Evolutionary conservation across 2,113 vertebrate species (phyloP), one percentile per base, ranked within the genome.

Genomic region (Petroica traversi): DNA sequence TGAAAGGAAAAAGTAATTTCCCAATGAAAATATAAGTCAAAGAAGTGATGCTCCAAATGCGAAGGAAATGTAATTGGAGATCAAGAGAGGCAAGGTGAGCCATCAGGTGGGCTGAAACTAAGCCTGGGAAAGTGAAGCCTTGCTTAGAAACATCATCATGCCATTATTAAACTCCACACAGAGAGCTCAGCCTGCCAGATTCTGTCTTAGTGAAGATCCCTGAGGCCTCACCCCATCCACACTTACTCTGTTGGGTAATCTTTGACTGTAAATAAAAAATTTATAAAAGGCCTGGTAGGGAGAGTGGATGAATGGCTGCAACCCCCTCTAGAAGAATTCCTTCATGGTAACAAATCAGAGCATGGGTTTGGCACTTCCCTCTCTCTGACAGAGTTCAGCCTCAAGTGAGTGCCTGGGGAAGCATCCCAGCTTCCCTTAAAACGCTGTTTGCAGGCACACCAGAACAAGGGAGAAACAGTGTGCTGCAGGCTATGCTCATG

Each of bases 181-280:
- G 57, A 82, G 26, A 66, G 17, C 59, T 82, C 76, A 74, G 41
- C 33, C 75, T 62, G 33, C 10, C 51, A 85, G 19, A 68, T 16
- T n/a, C n/a, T 67, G 26, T 8, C 72, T 68, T 16, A 6, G 34
- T 72, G 33, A 88, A 58, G 59, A 71, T 40, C 34, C 55, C 29
- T 2, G 5, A 83, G 59, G 67, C 24, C 19, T 85, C 78, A 41
- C 23, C 16, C 34, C 28, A 36, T 73, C 55, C n/a, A 85, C 29
- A 22, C 40, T 73, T 54, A 48, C 6, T 79, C 57, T 45, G 22
- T 69, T 81, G 31, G 57, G n/a, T 92, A 80, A 0, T 55, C 55
- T 95, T 83, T 43, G 36, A 52, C 20, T 46, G 25, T 62, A 85
- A 92, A 94, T 34, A 26, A 75, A 67, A 93, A 69, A 84, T n/a